Conservation (phyloP, 2,888 invertebrate species). For the Ferdinandea cuprea region DNA sequence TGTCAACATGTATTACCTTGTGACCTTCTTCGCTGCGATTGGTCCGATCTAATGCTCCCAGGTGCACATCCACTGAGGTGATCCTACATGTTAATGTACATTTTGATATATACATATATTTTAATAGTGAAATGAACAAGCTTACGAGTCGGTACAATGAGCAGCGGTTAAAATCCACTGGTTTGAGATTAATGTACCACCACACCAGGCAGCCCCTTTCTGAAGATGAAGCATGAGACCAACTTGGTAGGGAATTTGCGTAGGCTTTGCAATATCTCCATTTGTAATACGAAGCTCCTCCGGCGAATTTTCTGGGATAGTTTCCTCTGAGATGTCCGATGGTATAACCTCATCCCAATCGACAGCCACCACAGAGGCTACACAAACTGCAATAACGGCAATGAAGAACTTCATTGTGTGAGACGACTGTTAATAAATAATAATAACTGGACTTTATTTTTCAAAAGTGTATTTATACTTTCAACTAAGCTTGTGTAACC, state of each 20-base stretch:
- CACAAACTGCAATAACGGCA: background rate
- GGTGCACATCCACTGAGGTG: constrained; percentile 78
- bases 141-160: constrained; percentile 77
- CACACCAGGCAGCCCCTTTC: constrained; percentile 77
- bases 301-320: background rate
- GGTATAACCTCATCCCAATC: constrained; percentile 81
- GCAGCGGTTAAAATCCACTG: constrained; percentile 81
- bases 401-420: background rate
- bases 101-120: constrained; percentile 39
- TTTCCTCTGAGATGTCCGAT: constrained; percentile 78
- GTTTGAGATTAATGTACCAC: constrained; percentile 81
- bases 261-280: constrained; percentile 79
- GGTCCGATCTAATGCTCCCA: constrained; percentile 78
- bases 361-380: constrained; percentile 74
- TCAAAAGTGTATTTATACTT: no score
- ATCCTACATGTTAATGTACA: constrained; percentile 64
- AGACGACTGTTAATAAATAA: background rate
- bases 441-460: no score
- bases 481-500: no score
- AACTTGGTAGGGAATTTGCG: constrained; percentile 81
- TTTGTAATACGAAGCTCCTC: constrained; percentile 46
- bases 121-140: background rate
- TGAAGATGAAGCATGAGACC: constrained; percentile 79
- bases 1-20: constrained; percentile 76
- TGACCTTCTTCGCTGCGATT: constrained; percentile 76